Evolutionary conservation across 2,888 invertebrate genomes (phyloP).

Genomic region (Zygothrica quintamaculata): DNA sequence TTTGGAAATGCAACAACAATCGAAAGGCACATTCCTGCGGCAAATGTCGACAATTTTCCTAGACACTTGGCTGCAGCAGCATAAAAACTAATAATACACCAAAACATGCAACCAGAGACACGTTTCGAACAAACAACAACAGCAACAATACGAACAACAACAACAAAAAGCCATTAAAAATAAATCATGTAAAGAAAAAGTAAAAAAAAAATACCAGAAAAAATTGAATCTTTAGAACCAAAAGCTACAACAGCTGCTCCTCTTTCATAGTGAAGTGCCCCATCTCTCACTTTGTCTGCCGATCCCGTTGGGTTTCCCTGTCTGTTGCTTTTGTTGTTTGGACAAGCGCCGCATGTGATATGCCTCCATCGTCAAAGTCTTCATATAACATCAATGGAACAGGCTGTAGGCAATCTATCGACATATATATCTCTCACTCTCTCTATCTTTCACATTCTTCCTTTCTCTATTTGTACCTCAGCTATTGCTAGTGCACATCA

Average conservation of each 20-base stretch:
- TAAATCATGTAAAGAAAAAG: slow-evolving; percentile 50
- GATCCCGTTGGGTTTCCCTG: slow-evolving; percentile 5
- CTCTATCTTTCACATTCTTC: slow-evolving; percentile 1
- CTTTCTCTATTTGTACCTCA: slow-evolving; percentile 15
- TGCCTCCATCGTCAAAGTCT: slow-evolving; percentile 57
- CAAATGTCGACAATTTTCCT: slow-evolving; percentile 37
- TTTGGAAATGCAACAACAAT: slow-evolving; percentile 4
- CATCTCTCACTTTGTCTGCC: slow-evolving; percentile 24
- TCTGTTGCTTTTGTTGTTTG: slow-evolving; percentile 46
- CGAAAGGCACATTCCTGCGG: slow-evolving; percentile 50
- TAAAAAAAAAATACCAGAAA: too few species aligned
- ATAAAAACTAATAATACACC: slow-evolving; percentile 66
- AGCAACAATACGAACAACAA: too few species aligned
- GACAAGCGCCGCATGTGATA: slow-evolving; percentile 68
- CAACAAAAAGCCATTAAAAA: slow-evolving; percentile 61
- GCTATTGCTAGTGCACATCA: slow-evolving; percentile 53
- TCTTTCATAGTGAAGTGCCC: slow-evolving; percentile 21
- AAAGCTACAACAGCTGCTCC: slow-evolving; percentile 45
- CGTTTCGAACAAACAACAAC: too few species aligned
- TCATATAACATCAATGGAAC: slow-evolving; percentile 12
- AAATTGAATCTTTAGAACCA: slow-evolving; percentile 45
- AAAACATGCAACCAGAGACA: slow-evolving; percentile 41
- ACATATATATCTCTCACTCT: slow-evolving; percentile 4
- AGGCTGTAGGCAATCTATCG: slow-evolving; percentile 15
- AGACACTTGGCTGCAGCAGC: slow-evolving; percentile 46